Percentiles rank a stretch among this genome's conserved stretches.
Conservation (phyloP, 2,113 vertebrate species). For the Microtus richardsoni region DNA sequence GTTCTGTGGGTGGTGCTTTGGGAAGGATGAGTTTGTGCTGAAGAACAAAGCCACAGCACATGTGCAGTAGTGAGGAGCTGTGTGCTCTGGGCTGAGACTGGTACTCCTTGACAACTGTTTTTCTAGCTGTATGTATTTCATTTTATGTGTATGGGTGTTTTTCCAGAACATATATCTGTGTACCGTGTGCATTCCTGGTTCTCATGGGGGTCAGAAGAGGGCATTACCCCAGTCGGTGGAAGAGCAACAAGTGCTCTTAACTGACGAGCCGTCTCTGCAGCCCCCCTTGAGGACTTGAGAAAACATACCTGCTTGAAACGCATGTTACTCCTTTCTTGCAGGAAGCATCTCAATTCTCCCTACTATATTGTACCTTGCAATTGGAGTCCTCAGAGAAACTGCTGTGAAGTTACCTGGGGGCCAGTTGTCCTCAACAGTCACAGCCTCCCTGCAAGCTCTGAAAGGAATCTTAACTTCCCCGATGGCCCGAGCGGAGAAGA, state of each 20-base stretch:
- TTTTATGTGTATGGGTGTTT: neutral
- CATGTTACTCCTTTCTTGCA: slow-evolving; percentile 79
- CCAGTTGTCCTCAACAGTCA: slow-evolving; percentile 83
- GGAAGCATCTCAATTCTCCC: slow-evolving; percentile 96
- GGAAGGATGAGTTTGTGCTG: neutral
- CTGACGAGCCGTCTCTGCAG: neutral
- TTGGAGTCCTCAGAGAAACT: slow-evolving; percentile 92
- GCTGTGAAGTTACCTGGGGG: slow-evolving; percentile 84
- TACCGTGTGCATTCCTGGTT: neutral
- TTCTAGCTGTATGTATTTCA: neutral
- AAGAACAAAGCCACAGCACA: neutral
- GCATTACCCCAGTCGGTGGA: neutral
- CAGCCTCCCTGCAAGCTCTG: slow-evolving; percentile 91
- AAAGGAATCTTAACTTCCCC: slow-evolving; percentile 91
- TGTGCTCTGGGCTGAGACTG: neutral
- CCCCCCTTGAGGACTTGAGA: neutral
- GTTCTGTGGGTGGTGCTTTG: neutral
- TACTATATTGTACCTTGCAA: slow-evolving; percentile 93
- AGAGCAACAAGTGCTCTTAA: too few species aligned
- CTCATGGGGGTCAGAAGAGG: neutral
- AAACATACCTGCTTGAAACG: neutral
- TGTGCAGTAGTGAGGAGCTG: neutral
- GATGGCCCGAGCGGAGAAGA: slow-evolving; percentile 95
- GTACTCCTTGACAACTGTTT: neutral
- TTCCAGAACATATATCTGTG: neutral